Conservation (phyloP, 1,140 invertebrate genomes). For the Pentalonia nigronervosa region DNA sequence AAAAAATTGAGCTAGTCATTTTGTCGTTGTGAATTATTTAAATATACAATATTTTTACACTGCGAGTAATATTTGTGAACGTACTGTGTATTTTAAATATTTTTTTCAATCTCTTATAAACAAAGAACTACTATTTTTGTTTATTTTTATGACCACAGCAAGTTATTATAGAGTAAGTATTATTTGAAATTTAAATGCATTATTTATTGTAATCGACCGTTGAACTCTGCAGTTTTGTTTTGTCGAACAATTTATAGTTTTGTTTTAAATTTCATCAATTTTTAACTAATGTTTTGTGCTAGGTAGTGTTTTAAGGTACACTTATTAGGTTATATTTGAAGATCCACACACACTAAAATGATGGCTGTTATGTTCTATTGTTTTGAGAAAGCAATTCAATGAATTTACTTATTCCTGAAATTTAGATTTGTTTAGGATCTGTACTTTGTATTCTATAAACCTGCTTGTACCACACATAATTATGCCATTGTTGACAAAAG, state of each 20-base stretch:
- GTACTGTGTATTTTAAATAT: not conserved
- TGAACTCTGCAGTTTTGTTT: not conserved
- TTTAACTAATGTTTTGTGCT: not conserved
- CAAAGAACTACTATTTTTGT: too few relatives aligned
- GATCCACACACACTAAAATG: too few relatives aligned
- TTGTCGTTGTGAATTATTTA: not conserved
- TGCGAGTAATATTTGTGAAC: not conserved
- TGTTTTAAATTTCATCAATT: not conserved
- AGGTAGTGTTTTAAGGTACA: too few relatives aligned
- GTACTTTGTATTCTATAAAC: not conserved
- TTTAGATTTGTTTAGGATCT: not conserved
- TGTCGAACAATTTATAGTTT: not conserved
- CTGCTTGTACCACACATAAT: not conserved
- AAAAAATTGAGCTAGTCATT: not conserved
- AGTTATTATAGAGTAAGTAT: not conserved
- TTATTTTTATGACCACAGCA: not conserved
- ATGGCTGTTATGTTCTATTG: not conserved
- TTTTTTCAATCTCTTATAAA: not conserved
- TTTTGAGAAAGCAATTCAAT: not conserved
- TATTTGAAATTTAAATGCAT: not conserved
- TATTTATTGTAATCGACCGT: not conserved
- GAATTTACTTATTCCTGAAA: not conserved
- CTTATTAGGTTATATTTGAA: too few relatives aligned
- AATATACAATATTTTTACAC: too few relatives aligned
- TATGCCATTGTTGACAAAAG: not conserved